phyloP scores from a whole-genome alignment of 1,140 invertebrate species.

The Drosophila parvula region DNA sequence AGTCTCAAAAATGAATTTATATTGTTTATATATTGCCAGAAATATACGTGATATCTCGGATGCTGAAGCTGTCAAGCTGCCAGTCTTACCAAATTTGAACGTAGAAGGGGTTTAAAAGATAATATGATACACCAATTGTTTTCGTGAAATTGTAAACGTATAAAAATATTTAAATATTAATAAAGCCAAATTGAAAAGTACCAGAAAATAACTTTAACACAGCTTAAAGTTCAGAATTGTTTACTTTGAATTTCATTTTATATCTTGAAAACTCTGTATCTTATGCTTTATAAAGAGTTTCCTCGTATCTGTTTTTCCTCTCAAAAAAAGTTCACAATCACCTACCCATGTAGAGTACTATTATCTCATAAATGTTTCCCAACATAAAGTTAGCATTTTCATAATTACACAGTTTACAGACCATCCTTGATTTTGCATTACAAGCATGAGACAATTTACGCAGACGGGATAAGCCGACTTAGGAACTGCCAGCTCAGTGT shows the following conservation, averaged over 20 bases:
- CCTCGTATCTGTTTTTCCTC: not conserved
- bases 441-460: constrained; percentile 39
- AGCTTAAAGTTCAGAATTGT: too few relatives aligned
- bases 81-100: not conserved
- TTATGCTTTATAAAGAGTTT: not conserved
- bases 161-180: too few relatives aligned
- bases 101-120: not conserved
- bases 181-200: too few relatives aligned
- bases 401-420: constrained; percentile 14
- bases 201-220: too few relatives aligned
- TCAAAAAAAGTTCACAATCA: not conserved
- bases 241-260: too few relatives aligned
- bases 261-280: not conserved
- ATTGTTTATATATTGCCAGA: not conserved
- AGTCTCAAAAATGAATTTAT: not conserved
- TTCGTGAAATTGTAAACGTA: too few relatives aligned
- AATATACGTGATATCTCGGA: not conserved
- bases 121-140: too few relatives aligned
- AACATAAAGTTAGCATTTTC: not conserved
- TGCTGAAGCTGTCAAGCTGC: not conserved
- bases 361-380: not conserved
- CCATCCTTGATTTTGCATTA: constrained; percentile 38
- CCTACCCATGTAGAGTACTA: too few relatives aligned
- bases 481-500: constrained; percentile 19
- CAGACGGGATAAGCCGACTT: constrained; percentile 59